Evolutionary conservation across 2,113 vertebrate species (phyloP).

Genomic region (Anhinga rufa): DNA sequence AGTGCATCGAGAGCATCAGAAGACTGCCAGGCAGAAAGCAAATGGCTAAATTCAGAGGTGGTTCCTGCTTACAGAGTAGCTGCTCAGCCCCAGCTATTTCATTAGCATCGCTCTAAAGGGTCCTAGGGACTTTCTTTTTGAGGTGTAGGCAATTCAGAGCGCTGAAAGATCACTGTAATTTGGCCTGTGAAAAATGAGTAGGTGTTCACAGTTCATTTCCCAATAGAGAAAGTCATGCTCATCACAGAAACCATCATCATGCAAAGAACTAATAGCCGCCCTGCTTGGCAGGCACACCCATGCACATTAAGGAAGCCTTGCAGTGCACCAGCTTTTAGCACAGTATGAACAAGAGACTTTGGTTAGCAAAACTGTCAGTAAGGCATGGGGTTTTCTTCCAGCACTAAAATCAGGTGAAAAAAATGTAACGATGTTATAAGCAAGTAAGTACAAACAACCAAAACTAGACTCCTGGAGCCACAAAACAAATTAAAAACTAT

Average conservation of each 20-base stretch:
- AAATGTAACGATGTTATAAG: neutral
- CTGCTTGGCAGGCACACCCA: constrained; percentile 45
- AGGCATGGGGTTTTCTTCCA: neutral
- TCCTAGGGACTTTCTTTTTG: constrained; percentile 28
- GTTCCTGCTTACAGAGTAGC: neutral
- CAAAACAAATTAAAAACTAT: neutral
- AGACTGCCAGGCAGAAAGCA: neutral
- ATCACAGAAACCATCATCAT: constrained; percentile 32
- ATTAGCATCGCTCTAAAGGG: constrained; percentile 19
- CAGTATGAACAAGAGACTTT: neutral
- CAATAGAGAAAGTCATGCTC: constrained; percentile 50
- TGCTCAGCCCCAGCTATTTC: constrained; percentile 30
- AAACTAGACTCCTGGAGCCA: neutral
- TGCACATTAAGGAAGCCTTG: neutral
- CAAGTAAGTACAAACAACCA: neutral
- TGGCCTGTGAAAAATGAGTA: constrained; percentile 61
- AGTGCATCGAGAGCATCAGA: neutral
- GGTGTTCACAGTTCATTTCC: constrained; percentile 63
- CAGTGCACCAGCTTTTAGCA: neutral
- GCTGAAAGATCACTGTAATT: constrained; percentile 47
- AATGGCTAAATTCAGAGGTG: neutral
- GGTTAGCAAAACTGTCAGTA: neutral
- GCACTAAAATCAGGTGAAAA: neutral
- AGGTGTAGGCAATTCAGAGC: constrained; percentile 36
- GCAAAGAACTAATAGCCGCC: neutral